Evolutionary conservation across 2,797 vertebrate species (phyloP).

Genomic region (Coluber constrictor): DNA sequence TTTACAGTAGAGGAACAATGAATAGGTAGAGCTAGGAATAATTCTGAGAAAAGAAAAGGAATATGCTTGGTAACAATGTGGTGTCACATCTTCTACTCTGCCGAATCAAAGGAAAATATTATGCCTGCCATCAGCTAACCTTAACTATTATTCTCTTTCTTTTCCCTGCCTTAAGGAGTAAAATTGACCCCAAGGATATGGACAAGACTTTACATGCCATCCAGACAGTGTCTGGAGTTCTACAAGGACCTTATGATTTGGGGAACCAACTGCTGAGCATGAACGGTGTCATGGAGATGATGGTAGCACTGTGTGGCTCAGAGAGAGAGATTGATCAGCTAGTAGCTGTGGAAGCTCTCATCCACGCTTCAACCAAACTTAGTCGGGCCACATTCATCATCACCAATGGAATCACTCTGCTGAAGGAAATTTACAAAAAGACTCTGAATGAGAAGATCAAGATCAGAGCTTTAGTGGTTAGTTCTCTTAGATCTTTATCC

Average conservation of each 20-base stretch:
- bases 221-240: conserved; percentile 87
- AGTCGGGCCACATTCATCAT: conserved; percentile 94
- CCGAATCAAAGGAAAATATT: neutral
- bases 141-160: neutral
- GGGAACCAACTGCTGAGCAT: conserved; percentile 86
- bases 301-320: conserved; percentile 93
- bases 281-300: conserved; percentile 98
- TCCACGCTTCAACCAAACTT: conserved; percentile 91
- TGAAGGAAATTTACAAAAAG: conserved; percentile 97
- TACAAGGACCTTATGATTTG: conserved; percentile 95
- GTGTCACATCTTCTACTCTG: neutral
- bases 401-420: conserved; percentile 87
- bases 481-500: conserved; percentile 32
- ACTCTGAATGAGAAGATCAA: conserved; percentile 97
- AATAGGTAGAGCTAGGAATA: neutral
- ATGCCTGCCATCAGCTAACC: neutral
- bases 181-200: conserved; percentile 94
- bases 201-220: conserved; percentile 93
- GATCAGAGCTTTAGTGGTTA: conserved; percentile 93
- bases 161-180: conserved; percentile 74
- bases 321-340: conserved; percentile 95
- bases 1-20: neutral
- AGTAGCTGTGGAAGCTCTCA: conserved; percentile 94
- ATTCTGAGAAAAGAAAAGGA: neutral
- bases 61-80: neutral